phyloP scores from a whole-genome alignment of 2,113 vertebrate species.

The Lota lota region DNA sequence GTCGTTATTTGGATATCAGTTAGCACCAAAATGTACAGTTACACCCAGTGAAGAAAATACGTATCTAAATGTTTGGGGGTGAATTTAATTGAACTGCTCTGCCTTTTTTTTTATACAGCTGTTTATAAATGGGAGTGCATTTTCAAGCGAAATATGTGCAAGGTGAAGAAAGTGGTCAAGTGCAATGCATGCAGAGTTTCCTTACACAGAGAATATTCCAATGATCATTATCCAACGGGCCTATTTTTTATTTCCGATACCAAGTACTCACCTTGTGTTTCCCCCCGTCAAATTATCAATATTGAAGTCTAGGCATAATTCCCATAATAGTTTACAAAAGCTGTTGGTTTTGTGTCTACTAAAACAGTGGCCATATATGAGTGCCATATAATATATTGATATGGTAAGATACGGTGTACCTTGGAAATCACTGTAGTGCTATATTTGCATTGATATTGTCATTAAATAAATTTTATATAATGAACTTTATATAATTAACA shows the following conservation, averaged over 20 bases:
- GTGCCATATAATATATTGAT: conserved; percentile 82
- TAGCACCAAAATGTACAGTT: conserved; percentile 75
- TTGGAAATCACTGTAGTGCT: conserved; percentile 83
- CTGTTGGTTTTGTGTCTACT: conserved; percentile 78
- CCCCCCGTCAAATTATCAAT: conserved; percentile 55
- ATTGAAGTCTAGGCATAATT: conserved; percentile 59
- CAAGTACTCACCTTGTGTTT: conserved; percentile 65
- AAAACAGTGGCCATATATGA: conserved; percentile 80
- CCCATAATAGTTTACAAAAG: conserved; percentile 76
- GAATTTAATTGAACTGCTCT: conserved; percentile 51
- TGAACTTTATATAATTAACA: conserved; percentile 76
- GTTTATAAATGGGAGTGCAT: conserved; percentile 45
- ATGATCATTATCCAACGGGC: conserved; percentile 56
- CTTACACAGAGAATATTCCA: conserved; percentile 61
- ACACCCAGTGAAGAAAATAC: conserved; percentile 61
- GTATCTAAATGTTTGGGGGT: conserved; percentile 51
- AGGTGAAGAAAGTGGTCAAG: conserved; percentile 67
- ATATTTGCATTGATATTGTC: conserved; percentile 85
- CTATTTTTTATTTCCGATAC: conserved; percentile 63
- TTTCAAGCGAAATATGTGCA: conserved; percentile 33
- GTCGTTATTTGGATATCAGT: conserved; percentile 67
- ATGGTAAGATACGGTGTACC: conserved; percentile 81
- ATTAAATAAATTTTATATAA: conserved; percentile 84
- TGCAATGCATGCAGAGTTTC: conserved; percentile 80
- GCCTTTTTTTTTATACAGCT: conserved; percentile 59